Base-by-base conservation (phyloP, 2,888 invertebrate species). In the Pheosia tremula region DNA sequence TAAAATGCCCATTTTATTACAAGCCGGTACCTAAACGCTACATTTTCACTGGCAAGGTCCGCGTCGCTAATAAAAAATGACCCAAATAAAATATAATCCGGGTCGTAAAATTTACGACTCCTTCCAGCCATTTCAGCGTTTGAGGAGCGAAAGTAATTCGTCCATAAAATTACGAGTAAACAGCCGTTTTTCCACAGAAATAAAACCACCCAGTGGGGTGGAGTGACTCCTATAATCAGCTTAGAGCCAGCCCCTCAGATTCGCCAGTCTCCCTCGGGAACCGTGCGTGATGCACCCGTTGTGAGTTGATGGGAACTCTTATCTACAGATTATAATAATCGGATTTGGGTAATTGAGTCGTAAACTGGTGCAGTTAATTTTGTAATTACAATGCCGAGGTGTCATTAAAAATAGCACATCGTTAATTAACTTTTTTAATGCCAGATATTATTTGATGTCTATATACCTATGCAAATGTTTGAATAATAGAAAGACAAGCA, bases 151-250 rank as follows among this genome's bases (percentile, higher is more conserved):
- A 91, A 91, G 90, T 91, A 90, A 90, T 90, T 90, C 87, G 85
- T 82, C 83, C 86, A 91, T 91, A 92, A 91, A 92, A 92, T 92
- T 90, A 92, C 89, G 83, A 86, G 88, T 90, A 92, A 92, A 91
- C 93, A 92, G 90, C 86, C 90, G 90, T 91, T 92, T 91, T 90
- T 91, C 88, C 84, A 84, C 80, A 86, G 88, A 86, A 89, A 91
- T 92, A 90, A 91, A 90, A 84, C 84, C 85, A 76, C 87, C 88
- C 86, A 80, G 78, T 77, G 64, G 70, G 71, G 78, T 80, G 82
- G 63, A 81, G 80, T 82, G 91, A 91, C 91, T 93, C 82, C 87
- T 88, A 89, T 93, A 93, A 93, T 91, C 93, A 89, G 93, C 91
- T 93, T 93, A 92, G 81, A 67, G 62, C 72, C 72, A 79, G 78